Evolutionary conservation across 2,888 invertebrate genomes (phyloP).

Genomic region (Luffia ferchaultella): DNA sequence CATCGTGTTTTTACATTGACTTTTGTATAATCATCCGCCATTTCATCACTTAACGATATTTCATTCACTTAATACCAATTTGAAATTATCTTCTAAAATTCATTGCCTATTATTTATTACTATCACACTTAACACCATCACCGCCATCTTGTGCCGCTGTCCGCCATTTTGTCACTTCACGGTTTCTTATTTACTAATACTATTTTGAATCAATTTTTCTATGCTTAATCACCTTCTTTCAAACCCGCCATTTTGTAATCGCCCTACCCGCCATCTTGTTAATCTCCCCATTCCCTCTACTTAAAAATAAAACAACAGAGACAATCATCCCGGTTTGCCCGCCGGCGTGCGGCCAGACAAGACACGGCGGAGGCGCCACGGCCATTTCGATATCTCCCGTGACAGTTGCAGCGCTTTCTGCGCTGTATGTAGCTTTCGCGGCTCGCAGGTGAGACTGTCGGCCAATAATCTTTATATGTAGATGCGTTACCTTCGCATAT

Average conservation of each 20-base stretch:
- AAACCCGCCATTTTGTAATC: neutral
- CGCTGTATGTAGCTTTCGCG: constrained; percentile 23
- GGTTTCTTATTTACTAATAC: no score
- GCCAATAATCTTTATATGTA: neutral
- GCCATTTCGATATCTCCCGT: constrained; percentile 27
- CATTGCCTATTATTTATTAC: no score
- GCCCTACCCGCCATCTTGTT: neutral
- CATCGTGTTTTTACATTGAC: no score
- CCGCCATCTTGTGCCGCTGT: no score
- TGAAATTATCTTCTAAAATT: no score
- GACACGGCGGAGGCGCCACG: constrained; percentile 66
- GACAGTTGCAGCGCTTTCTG: constrained; percentile 22
- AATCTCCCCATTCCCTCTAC: neutral
- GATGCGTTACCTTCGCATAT: neutral
- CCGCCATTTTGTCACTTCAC: no score
- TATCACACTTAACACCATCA: no score
- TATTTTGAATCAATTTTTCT: no score
- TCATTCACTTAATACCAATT: no score
- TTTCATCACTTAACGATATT: no score
- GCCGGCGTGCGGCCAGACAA: constrained; percentile 83
- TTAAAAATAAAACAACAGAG: constrained; percentile 66
- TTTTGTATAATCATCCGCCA: no score
- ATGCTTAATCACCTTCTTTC: no score
- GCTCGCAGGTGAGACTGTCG: constrained; percentile 29
- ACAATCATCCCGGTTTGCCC: constrained; percentile 92